These are phyloP conservation scores for Sabellastarte sp. DNA, from an alignment of 2,888 invertebrate species.

Conservation along the genomic window DNA sequence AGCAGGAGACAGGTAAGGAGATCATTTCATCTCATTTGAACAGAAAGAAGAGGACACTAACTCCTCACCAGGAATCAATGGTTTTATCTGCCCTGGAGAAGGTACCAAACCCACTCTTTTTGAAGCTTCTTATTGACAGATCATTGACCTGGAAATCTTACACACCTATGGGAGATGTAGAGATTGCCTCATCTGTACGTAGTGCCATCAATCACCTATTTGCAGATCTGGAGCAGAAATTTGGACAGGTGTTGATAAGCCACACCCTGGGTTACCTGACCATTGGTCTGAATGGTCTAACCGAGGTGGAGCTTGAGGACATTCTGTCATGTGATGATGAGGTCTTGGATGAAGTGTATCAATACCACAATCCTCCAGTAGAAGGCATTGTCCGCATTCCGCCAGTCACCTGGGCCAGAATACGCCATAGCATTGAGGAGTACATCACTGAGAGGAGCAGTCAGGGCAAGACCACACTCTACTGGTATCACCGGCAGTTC, in stretches of 20 bases:
- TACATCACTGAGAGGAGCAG: slow-evolving; percentile 48
- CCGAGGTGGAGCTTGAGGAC: slow-evolving; percentile 53
- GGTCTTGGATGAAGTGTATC: slow-evolving; percentile 47
- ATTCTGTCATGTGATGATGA: slow-evolving; percentile 46
- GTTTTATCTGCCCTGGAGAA: slow-evolving; percentile 35
- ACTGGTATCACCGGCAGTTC: slow-evolving; percentile 55
- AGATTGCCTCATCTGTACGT: slow-evolving; percentile 36
- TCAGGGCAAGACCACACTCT: slow-evolving; percentile 44
- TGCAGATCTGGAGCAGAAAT: slow-evolving; percentile 44
- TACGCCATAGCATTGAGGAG: slow-evolving; percentile 43
- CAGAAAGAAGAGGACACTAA: slow-evolving; percentile 7
- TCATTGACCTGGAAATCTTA: slow-evolving; percentile 46
- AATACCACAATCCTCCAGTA: slow-evolving; percentile 53
- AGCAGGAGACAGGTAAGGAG: slow-evolving; percentile 37
- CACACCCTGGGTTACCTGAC: slow-evolving; percentile 38
- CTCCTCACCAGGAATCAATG: slow-evolving; percentile 12
- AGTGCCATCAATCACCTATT: slow-evolving; percentile 44
- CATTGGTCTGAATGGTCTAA: slow-evolving; percentile 45
- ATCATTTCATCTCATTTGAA: slow-evolving; percentile 13
- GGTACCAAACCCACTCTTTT: slow-evolving; percentile 43
- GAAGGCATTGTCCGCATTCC: slow-evolving; percentile 48
- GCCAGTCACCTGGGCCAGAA: slow-evolving; percentile 47
- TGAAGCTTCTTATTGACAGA: slow-evolving; percentile 49
- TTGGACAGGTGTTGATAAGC: slow-evolving; percentile 38
- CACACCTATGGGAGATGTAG: slow-evolving; percentile 12